Evolutionary conservation across 1,140 invertebrate genomes (phyloP), one percentile per base, ranked within the genome.

Genomic region (Ooceraea biroi): DNA sequence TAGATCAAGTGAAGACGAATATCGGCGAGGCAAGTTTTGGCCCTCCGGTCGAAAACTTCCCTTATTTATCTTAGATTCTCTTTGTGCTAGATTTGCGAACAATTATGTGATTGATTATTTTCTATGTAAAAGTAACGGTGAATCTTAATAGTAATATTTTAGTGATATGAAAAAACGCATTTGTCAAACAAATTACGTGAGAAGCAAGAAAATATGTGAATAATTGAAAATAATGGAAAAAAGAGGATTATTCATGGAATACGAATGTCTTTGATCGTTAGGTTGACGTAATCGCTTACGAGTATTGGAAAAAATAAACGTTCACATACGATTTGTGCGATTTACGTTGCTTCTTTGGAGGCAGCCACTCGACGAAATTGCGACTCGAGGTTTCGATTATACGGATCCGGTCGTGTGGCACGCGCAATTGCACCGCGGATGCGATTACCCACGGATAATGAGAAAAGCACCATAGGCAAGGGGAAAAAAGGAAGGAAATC

Each of bases 361-460:
- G 55, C 44, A 52, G 27, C 41, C 12, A 55, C 46, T 78, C 36
- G 63, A 10, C 30, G 25, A 82, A 82, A 82, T 44, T 58, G 52
- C 65, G n/a, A 27, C 22, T 48, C 8, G 44, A 44, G 44, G 8
- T 48, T 19, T 50, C 80, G 19, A 80, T 80, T 57, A 57, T 69
- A 80, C 52, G 41, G 30, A 61, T 41, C 22, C 25, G 27, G 55
- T 65, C 66, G 44, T 27, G 69, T 36, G 7, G 36, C 36, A 7
- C 36, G 36, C 36, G 44, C 66, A 50, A 46, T 82, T 82, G 52
- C 66, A 12, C 63, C 36, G 27, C 36, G 66, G 66, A 73, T 58
- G n/a, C 66, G 82, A 65, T 83, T 60, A 57, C 25, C n/a, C 82
- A 8, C 25, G 82, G 61, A 58, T 83, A 76, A 76, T 77, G 82